Percentiles rank a stretch among this genome's conserved stretches.
Conservation (phyloP, 2,888 invertebrate species). For the Ernsta delagoae region DNA sequence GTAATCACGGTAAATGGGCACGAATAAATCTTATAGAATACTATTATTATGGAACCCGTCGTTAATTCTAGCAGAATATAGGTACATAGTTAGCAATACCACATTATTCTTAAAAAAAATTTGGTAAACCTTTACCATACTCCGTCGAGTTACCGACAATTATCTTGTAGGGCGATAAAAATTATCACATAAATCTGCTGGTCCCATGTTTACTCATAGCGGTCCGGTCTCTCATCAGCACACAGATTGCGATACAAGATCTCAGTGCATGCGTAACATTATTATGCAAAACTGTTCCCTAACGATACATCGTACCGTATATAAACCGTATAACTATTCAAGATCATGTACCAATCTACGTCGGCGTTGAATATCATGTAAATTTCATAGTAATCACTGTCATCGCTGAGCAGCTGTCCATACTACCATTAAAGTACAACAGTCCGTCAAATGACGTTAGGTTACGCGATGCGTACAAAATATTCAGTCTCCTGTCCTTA, state of each 20-base stretch:
- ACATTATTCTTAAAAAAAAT: no score
- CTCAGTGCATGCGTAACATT: slow-evolving; percentile 22
- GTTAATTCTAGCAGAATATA: no score
- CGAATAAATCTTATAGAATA: no score
- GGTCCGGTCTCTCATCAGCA: slow-evolving; percentile 18
- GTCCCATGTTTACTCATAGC: slow-evolving; percentile 31
- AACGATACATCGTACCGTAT: slow-evolving; percentile 21
- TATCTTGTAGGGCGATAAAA: slow-evolving; percentile 33
- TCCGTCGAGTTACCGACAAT: slow-evolving; percentile 14
- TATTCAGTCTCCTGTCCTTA: not conserved
- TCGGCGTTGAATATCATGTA: slow-evolving; percentile 45
- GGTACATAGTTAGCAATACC: no score
- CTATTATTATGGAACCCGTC: no score
- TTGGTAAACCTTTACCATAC: not conserved
- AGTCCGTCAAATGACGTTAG: slow-evolving; percentile 31
- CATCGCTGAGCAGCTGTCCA: slow-evolving; percentile 44
- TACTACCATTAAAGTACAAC: slow-evolving; percentile 38
- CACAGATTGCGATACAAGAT: slow-evolving; percentile 24
- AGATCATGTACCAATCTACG: slow-evolving; percentile 29
- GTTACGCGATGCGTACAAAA: not conserved
- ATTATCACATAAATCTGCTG: slow-evolving; percentile 33
- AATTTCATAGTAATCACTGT: slow-evolving; percentile 52
- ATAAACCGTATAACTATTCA: slow-evolving; percentile 23
- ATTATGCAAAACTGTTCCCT: slow-evolving; percentile 36
- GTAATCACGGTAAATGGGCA: no score